These are phyloP conservation scores for Solenopsis invicta DNA, from an alignment of 1,140 invertebrate genomes.

Conservation along the genomic window DNA sequence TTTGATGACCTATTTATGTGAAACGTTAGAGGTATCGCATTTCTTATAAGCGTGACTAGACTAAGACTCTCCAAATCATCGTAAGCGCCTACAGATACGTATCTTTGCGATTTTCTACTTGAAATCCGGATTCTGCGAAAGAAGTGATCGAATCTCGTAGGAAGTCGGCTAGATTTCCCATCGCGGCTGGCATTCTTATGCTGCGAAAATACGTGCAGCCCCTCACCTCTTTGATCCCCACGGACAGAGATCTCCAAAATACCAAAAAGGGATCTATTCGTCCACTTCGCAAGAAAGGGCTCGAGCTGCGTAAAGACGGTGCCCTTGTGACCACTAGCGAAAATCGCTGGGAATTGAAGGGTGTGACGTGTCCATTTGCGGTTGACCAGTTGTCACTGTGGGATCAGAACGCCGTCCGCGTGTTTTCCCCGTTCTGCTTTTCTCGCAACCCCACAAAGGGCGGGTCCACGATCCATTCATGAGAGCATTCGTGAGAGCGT, in stretches of 20 bases:
- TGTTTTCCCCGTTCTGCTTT: conserved; percentile 59
- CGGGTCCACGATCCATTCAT: not conserved
- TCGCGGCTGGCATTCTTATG: conserved; percentile 68
- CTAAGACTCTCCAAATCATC: conserved; percentile 61
- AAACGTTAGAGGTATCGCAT: conserved; percentile 67
- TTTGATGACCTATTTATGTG: conserved; percentile 66
- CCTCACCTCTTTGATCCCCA: conserved; percentile 81
- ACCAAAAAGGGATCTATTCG: conserved; percentile 81
- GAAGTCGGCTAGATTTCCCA: conserved; percentile 67
- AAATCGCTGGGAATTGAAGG: conserved; percentile 83
- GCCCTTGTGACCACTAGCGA: conserved; percentile 74
- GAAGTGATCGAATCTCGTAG: conserved; percentile 60
- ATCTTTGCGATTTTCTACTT: conserved; percentile 62
- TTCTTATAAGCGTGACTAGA: conserved; percentile 70
- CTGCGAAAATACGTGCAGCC: conserved; percentile 79
- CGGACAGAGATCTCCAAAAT: conserved; percentile 79
- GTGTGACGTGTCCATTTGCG: conserved; percentile 87
- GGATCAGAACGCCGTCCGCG: conserved; percentile 18
- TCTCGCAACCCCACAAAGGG: conserved; percentile 57
- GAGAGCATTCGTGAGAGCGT: conserved; percentile 17
- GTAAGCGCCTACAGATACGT: conserved; percentile 63
- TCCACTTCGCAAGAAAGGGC: conserved; percentile 78
- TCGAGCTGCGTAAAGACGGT: conserved; percentile 61
- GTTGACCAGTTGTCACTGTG: conserved; percentile 83
- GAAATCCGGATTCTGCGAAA: conserved; percentile 36